phyloP scores from a whole-genome alignment of 1,140 invertebrate genomes.

The Apis laboriosa region DNA sequence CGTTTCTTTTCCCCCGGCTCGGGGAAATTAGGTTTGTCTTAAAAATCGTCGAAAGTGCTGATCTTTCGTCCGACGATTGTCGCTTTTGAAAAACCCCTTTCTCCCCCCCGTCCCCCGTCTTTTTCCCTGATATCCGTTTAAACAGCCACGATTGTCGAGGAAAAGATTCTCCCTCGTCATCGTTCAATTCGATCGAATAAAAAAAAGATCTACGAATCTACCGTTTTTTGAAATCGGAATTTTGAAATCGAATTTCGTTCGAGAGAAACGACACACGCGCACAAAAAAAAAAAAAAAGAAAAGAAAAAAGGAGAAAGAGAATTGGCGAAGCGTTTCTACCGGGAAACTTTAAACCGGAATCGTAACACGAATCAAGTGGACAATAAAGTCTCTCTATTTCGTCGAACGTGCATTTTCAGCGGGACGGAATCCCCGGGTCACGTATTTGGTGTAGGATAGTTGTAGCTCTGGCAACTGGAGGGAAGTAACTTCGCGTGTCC shows the following conservation, averaged over 20 bases:
- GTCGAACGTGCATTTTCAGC: slow-evolving; percentile 22
- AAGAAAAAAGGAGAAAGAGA: too few relatives aligned
- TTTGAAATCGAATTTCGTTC: too few relatives aligned
- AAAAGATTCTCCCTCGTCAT: background rate
- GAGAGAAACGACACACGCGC: too few relatives aligned
- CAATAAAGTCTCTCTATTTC: slow-evolving; percentile 23
- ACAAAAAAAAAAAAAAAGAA: too few relatives aligned
- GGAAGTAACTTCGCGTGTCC: slow-evolving; percentile 41
- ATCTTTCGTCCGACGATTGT: slow-evolving; percentile 11
- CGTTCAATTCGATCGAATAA: too few relatives aligned
- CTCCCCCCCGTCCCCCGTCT: background rate
- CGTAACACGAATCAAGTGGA: background rate
- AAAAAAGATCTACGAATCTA: too few relatives aligned
- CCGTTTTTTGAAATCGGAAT: too few relatives aligned
- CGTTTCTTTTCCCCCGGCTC: background rate
- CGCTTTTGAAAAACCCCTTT: background rate
- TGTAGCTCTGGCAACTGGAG: slow-evolving; percentile 30
- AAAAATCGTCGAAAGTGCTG: slow-evolving; percentile 10
- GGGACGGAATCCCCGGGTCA: slow-evolving; percentile 37
- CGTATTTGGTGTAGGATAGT: slow-evolving; percentile 42
- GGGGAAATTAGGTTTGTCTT: slow-evolving; percentile 23
- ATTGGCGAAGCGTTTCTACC: too few relatives aligned
- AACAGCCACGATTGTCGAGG: too few relatives aligned
- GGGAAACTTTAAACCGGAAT: background rate
- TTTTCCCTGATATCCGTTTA: background rate